These are phyloP conservation scores for Palaemon carinicauda DNA, from an alignment of 1,140 invertebrate genomes.

Conservation along the genomic window DNA sequence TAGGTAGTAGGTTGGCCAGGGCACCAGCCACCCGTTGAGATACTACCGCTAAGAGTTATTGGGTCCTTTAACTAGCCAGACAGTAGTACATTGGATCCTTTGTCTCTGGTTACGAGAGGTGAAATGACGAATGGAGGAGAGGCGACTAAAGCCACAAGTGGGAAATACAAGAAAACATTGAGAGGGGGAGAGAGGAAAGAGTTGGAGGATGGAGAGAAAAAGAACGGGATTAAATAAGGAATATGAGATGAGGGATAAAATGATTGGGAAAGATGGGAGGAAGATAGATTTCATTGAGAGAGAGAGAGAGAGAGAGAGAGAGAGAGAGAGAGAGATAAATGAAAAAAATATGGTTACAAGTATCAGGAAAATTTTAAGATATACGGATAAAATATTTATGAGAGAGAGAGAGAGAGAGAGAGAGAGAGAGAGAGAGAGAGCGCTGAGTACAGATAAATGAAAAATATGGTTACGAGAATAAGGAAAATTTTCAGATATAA, in stretches of 20 bases:
- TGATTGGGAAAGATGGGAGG: not conserved
- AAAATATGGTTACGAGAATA: too few species aligned
- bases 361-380: not conserved
- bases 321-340: not conserved
- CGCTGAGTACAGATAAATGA: not conserved
- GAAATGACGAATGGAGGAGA: too few species aligned
- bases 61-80: too few species aligned
- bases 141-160: too few species aligned
- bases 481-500: not conserved
- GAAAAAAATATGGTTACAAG: not conserved
- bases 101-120: too few species aligned
- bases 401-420: slow-evolving; percentile 14
- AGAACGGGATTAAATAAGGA: not conserved
- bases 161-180: too few species aligned
- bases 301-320: not conserved
- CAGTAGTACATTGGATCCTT: too few species aligned
- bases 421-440: slow-evolving; percentile 14
- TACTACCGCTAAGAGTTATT: too few species aligned
- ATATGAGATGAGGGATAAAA: not conserved
- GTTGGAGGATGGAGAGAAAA: not conserved
- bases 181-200: not conserved
- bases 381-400: not conserved
- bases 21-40: too few species aligned
- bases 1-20: too few species aligned
- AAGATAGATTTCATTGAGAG: not conserved